These are phyloP conservation scores for Sphaerodactylus townsendi DNA, from an alignment of 2,113 vertebrate species.

Conservation along the genomic window DNA sequence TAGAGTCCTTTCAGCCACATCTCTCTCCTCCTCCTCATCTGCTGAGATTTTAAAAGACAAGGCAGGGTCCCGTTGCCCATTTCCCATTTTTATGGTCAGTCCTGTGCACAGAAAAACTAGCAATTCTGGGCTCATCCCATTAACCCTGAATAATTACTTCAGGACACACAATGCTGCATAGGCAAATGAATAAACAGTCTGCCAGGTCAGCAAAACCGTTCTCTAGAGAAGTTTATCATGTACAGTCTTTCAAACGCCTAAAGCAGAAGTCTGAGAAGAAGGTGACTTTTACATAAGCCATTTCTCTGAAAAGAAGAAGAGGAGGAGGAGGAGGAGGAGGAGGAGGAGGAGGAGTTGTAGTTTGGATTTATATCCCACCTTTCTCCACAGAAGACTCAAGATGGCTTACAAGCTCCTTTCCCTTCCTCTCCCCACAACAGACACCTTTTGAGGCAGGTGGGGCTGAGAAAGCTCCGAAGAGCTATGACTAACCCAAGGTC, in stretches of 20 bases:
- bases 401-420: too few species aligned
- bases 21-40: not conserved
- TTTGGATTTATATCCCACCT: too few species aligned
- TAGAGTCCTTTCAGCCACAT: not conserved
- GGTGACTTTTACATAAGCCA: not conserved
- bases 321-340: too few species aligned
- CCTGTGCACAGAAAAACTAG: not conserved
- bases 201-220: not conserved
- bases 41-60: not conserved
- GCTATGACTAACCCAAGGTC: too few species aligned
- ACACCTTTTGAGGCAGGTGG: too few species aligned
- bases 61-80: not conserved
- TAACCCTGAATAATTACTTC: not conserved
- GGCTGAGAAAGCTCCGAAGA: too few species aligned
- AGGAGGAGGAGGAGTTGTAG: too few species aligned
- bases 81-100: not conserved
- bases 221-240: not conserved
- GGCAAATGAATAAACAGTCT: not conserved
- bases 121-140: not conserved
- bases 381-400: too few species aligned
- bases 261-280: not conserved
- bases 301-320: not conserved
- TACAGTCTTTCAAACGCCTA: not conserved
- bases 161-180: not conserved
- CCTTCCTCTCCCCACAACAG: too few species aligned